Evolutionary conservation across 1,140 invertebrate species (phyloP).

Genomic region (Liolophura sinensis): DNA sequence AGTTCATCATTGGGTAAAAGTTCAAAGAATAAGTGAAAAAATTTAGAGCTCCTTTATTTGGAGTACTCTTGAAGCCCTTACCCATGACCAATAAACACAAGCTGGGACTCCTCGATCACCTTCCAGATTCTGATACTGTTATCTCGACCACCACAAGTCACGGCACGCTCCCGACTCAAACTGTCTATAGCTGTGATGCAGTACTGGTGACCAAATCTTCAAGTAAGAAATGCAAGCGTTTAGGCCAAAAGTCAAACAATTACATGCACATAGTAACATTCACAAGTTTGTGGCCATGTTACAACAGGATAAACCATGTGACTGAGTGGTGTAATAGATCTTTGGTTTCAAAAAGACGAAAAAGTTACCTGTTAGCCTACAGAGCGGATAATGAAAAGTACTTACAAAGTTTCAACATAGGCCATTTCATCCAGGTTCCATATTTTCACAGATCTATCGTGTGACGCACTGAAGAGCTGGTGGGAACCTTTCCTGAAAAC

Average conservation of each 20-base stretch:
- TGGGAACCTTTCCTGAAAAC: slow-evolving; percentile 86
- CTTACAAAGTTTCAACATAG: slow-evolving; percentile 90
- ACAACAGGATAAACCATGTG: not conserved
- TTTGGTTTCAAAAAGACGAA: too few species aligned
- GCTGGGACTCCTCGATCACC: slow-evolving; percentile 92
- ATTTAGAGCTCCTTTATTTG: too few species aligned
- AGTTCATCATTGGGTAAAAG: too few species aligned
- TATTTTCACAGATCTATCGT: slow-evolving; percentile 82
- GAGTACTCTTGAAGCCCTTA: slow-evolving; percentile 22
- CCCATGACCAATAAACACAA: slow-evolving; percentile 77
- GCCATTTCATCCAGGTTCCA: slow-evolving; percentile 96
- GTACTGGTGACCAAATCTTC: slow-evolving; percentile 86
- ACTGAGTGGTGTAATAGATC: too few species aligned
- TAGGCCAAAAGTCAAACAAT: too few species aligned
- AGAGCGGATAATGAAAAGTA: slow-evolving; percentile 4
- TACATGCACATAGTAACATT: too few species aligned
- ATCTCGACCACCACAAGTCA: slow-evolving; percentile 89
- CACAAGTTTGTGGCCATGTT: not conserved
- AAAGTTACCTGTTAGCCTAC: too few species aligned
- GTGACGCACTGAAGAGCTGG: slow-evolving; percentile 79
- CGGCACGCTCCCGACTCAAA: slow-evolving; percentile 75
- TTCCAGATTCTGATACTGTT: slow-evolving; percentile 90
- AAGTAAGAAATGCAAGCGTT: slow-evolving; percentile 8
- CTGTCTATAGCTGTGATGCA: slow-evolving; percentile 84
- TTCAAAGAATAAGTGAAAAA: too few species aligned